Evolutionary conservation across 1,140 invertebrate species (phyloP).

Genomic region (Drosophila nasuta): DNA sequence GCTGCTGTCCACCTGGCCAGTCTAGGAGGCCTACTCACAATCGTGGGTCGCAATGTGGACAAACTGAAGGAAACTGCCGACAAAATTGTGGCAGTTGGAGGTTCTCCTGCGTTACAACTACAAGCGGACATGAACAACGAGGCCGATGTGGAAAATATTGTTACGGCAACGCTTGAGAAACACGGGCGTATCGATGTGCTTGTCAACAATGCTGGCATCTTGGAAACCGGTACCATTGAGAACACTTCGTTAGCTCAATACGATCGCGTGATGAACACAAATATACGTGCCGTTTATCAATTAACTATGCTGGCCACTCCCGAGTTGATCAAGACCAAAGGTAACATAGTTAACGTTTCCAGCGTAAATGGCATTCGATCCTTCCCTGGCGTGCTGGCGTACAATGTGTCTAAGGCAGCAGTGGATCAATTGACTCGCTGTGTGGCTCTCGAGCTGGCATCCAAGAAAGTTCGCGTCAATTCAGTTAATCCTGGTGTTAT

Average conservation of each 20-base stretch:
- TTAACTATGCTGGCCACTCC: conserved; percentile 94
- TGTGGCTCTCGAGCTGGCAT: conserved; percentile 91
- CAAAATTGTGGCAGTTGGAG: conserved; percentile 79
- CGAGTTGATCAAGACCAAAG: conserved; percentile 92
- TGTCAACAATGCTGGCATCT: conserved; percentile 95
- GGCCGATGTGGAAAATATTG: conserved; percentile 89
- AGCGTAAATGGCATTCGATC: conserved; percentile 94
- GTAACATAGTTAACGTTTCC: conserved; percentile 96
- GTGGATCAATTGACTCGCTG: conserved; percentile 96
- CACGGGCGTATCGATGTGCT: conserved; percentile 91
- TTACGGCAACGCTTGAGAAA: conserved; percentile 89
- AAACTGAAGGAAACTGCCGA: conserved; percentile 87
- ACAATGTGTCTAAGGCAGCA: conserved; percentile 95
- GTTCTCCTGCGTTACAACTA: conserved; percentile 48
- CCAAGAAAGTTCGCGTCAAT: conserved; percentile 94
- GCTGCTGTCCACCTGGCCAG: conserved; percentile 92
- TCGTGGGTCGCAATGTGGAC: conserved; percentile 91
- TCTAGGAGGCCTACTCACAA: conserved; percentile 89
- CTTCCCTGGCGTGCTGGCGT: conserved; percentile 91
- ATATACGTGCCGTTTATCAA: conserved; percentile 93
- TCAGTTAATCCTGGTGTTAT: conserved; percentile 93
- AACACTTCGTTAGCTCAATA: conserved; percentile 92
- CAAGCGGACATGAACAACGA: conserved; percentile 90
- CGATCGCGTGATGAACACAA: conserved; percentile 93
- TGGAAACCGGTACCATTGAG: conserved; percentile 93